phyloP scores from a whole-genome alignment of 1,140 invertebrate genomes.

The Sinella curviseta region DNA sequence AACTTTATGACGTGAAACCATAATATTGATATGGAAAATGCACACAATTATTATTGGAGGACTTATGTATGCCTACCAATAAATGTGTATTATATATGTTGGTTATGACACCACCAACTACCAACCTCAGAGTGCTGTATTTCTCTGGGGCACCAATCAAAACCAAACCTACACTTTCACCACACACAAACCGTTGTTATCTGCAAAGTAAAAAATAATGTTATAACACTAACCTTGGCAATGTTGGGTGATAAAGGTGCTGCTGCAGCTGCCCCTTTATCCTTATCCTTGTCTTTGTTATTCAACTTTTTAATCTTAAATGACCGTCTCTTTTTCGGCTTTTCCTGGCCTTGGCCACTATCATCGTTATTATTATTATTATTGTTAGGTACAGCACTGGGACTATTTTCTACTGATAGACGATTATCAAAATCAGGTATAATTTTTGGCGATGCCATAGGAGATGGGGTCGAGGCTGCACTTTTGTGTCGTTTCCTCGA shows the following conservation, averaged over 20 bases:
- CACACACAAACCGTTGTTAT: too few species aligned
- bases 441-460: not conserved
- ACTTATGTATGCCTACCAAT: too few species aligned
- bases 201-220: not conserved
- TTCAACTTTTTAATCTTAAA: not conserved
- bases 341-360: not conserved
- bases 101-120: too few species aligned
- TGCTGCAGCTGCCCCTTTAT: not conserved
- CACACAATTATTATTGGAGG: too few species aligned
- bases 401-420: too few species aligned
- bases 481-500: not conserved
- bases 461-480: not conserved
- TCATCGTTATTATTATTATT: not conserved
- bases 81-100: too few species aligned
- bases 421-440: not conserved
- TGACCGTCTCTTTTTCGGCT: not conserved
- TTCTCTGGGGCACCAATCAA: too few species aligned
- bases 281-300: not conserved
- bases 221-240: slow-evolving; percentile 5
- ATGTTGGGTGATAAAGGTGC: not conserved
- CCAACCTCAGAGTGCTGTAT: too few species aligned
- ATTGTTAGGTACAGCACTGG: too few species aligned
- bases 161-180: too few species aligned
- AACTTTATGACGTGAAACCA: too few species aligned
- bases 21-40: too few species aligned